Evolutionary conservation across 1,140 invertebrate species (phyloP), one percentile per base, ranked within the genome.

Genomic region (Atta cephalotes): DNA sequence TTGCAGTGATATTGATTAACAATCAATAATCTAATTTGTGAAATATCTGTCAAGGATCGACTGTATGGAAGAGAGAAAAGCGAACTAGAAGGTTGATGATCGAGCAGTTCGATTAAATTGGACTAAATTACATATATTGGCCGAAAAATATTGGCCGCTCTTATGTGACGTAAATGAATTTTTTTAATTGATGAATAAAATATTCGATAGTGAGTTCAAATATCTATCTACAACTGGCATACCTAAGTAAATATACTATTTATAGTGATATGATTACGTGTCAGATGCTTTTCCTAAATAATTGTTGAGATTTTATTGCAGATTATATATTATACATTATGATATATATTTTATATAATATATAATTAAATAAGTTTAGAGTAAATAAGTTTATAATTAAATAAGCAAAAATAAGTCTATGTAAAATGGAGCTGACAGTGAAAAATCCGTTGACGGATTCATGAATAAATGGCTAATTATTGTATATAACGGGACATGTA

Each of bases 1-100:
- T 92, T 88, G 89, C 88, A 81, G 62, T 86, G 90, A 90, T 93
- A 93, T 93, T 93, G 92, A 93, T 93, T 93, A 91, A 92, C 89
- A 89, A 93, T 92, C 78, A 84, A 90, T 93, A 93, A 93, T 93
- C 85, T 91, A 91, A 92, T 93, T 93, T 93, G 76, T 78, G 72
- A 85, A 85, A 88, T 91, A 89, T 86, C 88, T 45, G 63, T 39
- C 25, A 18, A 66, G 72, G 79, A 60, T 5, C 21, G 62, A 74
- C n/a, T 39, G 18, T 14, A 2, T 10, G 31, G 16, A 77, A 82
- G 18, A 28, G 49, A 76, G 66, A 70, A 16, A 35, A 35, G 18
- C 51, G 28, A 16, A 53, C 28, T 62, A 35, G 62, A 25, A 25
- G 58, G 16, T 62, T 84, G 25, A 62, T 85, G 53, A 81, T 86